These are phyloP conservation scores for Chlorodrepanis virens DNA, from an alignment of 2,113 vertebrate species.

Conservation along the genomic window DNA sequence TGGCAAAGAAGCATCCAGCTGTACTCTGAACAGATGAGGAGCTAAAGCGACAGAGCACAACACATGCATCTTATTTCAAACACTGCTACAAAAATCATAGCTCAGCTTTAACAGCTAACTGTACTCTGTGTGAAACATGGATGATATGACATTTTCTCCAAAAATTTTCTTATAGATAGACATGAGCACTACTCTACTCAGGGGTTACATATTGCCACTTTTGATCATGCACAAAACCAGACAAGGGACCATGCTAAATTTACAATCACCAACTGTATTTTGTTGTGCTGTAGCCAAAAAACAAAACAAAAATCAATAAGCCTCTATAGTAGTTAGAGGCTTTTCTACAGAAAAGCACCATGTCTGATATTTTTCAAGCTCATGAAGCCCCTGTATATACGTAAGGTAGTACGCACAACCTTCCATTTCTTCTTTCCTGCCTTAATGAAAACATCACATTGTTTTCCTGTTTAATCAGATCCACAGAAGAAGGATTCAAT, in stretches of 20 bases:
- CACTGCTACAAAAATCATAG: not conserved
- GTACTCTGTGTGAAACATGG: not conserved
- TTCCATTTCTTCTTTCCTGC: not conserved
- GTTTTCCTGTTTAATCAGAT: not conserved
- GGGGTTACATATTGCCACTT: not conserved
- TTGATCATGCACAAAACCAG: not conserved
- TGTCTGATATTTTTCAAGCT: not conserved
- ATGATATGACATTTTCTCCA: not conserved
- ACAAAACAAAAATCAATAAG: not conserved
- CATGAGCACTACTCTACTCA: not conserved
- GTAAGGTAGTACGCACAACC: not conserved
- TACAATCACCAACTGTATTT: not conserved
- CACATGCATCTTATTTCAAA: not conserved
- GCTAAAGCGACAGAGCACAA: not conserved
- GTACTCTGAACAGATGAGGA: not conserved
- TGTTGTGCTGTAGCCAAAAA: not conserved
- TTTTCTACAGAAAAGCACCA: not conserved
- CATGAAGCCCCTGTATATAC: not conserved
- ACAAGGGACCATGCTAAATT: not conserved
- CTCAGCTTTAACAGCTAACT: not conserved
- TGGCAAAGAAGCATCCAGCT: fast-evolving
- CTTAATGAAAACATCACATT: fast-evolving
- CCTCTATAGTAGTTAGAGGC: not conserved
- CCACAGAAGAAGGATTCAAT: not conserved
- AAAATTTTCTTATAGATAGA: not conserved